phyloP scores from a whole-genome alignment of 2,888 invertebrate genomes.

The Acrocyrtus sp. region DNA sequence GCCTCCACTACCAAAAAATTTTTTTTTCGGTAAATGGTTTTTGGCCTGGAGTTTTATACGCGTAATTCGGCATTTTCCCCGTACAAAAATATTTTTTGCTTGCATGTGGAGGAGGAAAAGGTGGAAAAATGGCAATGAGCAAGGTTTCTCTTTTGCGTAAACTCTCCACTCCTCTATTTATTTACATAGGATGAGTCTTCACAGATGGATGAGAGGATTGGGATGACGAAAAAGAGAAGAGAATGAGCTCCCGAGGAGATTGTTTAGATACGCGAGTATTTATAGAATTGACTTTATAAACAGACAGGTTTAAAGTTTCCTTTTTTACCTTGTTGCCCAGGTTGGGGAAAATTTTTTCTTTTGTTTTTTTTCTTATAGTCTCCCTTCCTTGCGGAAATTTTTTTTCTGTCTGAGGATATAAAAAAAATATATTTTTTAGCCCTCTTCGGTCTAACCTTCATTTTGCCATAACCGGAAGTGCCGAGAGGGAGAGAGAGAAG shows the following conservation, averaged over 20 bases:
- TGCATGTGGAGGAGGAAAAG: too few relatives aligned
- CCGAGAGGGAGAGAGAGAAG: too few relatives aligned
- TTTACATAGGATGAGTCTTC: conserved; percentile 19
- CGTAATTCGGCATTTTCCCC: too few relatives aligned
- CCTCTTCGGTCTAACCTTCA: too few relatives aligned
- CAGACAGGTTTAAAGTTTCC: background rate
- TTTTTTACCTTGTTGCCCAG: too few relatives aligned
- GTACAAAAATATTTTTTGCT: too few relatives aligned
- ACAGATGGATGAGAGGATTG: conserved; percentile 3
- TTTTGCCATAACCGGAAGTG: too few relatives aligned
- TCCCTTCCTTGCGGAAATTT: too few relatives aligned
- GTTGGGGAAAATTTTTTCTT: too few relatives aligned
- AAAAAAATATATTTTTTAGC: too few relatives aligned
- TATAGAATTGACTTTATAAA: background rate
- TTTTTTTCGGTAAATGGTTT: background rate
- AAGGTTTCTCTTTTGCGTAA: conserved; percentile 18
- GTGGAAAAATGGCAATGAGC: background rate
- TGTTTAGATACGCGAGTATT: background rate
- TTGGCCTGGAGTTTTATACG: background rate
- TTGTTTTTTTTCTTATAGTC: too few relatives aligned
- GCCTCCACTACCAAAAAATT: background rate
- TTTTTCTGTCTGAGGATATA: too few relatives aligned
- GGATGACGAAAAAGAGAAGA: background rate
- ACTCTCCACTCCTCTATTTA: conserved; percentile 18
- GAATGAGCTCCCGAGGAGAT: background rate